Evolutionary conservation across 2,797 vertebrate genomes (phyloP).

Genomic region (Aulostomus chinensis): DNA sequence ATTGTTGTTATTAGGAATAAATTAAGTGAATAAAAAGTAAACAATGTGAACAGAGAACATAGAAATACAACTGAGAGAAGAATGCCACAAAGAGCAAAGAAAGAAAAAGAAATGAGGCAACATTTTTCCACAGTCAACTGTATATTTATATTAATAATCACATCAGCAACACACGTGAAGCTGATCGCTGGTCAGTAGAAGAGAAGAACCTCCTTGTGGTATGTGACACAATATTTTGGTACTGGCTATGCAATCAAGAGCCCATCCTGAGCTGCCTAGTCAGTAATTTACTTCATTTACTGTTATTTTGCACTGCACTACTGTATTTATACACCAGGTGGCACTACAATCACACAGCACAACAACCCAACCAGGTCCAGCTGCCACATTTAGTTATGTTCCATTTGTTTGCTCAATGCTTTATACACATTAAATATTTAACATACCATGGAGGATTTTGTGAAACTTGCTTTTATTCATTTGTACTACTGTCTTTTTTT

Average conservation of each 20-base stretch:
- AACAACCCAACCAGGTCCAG: constrained; percentile 4
- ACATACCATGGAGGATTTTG: constrained; percentile 13
- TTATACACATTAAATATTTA: constrained; percentile 3
- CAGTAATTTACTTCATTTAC: neutral
- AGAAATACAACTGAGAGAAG: constrained; percentile 57
- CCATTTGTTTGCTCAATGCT: constrained; percentile 11
- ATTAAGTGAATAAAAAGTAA: constrained; percentile 73
- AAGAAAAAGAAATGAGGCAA: constrained; percentile 45
- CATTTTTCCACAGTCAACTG: constrained; percentile 45
- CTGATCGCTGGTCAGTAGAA: constrained; percentile 21
- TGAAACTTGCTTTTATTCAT: constrained; percentile 3
- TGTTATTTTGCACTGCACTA: constrained; percentile 25
- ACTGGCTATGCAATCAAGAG: constrained; percentile 22
- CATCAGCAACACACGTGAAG: constrained; percentile 36
- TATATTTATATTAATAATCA: constrained; percentile 15
- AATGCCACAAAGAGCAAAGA: constrained; percentile 43
- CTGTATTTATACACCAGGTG: constrained; percentile 59
- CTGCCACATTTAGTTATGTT: constrained; percentile 11
- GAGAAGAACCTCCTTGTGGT: constrained; percentile 28
- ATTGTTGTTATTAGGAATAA: constrained; percentile 71
- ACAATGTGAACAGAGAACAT: constrained; percentile 60
- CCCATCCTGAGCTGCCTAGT: neutral
- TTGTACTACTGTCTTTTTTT: constrained; percentile 1
- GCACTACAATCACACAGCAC: constrained; percentile 44
- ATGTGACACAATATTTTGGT: constrained; percentile 26